Evolutionary conservation across 2,113 vertebrate genomes (phyloP), one percentile per base, ranked within the genome.

Genomic region (Blennius ocellaris): DNA sequence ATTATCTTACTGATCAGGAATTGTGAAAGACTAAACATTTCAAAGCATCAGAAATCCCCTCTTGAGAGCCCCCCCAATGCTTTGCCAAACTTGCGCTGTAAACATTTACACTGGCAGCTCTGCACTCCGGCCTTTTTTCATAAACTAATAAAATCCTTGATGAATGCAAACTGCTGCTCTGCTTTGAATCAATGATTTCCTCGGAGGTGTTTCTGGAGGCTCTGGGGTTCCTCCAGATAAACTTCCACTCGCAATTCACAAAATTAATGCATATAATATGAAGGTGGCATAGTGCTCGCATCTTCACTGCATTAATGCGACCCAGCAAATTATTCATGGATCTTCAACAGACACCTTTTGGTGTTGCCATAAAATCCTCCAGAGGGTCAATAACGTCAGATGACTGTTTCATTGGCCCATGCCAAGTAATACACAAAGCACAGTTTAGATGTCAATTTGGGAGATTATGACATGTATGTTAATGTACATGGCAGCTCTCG

Each of bases 381-480:
- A 15, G 15, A 51, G 10, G 51, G 5, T 30, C 65, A 43, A 50
- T 86, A 64, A 90, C 85, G 85, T 41, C 63, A 6, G 61, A 55
- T 30, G 68, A 44, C 36, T 7, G n/a, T 80, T 85, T 84, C 44
- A 85, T 50, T 72, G 62, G 62, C 59, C 30, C 72, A 49, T 11
- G 30, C 14, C 60, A 53, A 41, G 55, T 49, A 38, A 52, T 73
- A 69, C 54, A 69, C 53, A 72, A 59, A 63, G 56, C 70, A 8
- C 67, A 76, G 73, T 80, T 83, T 79, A 74, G 75, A 74, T 86
- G 63, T 64, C 66, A 76, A 83, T 87, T 84, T 78, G 71, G 75
- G 76, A 85, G 86, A 90, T 89, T 90, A 84, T 70, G 89, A 87
- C 80, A 78, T 77, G 76, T 86, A 87, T 84, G 84, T 81, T 89